Conservation (phyloP, 2,797 vertebrate genomes). For the Tokudaia tokunoshimensis region DNA sequence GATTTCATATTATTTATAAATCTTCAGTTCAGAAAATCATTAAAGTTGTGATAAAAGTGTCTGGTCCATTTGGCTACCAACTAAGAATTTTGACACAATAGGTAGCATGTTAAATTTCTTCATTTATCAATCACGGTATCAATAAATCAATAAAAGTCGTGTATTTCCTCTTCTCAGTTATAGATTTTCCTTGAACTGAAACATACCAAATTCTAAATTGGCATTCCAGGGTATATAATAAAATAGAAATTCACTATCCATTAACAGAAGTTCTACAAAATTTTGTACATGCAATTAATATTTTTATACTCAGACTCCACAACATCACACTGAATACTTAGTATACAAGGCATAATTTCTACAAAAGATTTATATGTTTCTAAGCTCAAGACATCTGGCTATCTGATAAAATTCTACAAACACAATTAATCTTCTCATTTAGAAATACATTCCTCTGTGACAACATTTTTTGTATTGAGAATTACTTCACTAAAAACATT, state of each 20-base stretch:
- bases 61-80: neutral
- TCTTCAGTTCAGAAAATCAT: constrained; percentile 29
- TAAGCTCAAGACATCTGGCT: neutral
- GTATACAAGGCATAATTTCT: neutral
- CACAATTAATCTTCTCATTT: constrained; percentile 41
- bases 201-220: neutral
- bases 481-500: neutral
- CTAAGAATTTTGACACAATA: neutral
- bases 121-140: neutral
- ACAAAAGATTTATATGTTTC: neutral
- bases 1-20: constrained; percentile 16
- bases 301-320: neutral
- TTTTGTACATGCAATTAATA: neutral
- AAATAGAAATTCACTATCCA: neutral
- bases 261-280: neutral
- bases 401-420: neutral
- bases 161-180: neutral
- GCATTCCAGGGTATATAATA: neutral
- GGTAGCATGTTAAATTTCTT: neutral
- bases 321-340: neutral
- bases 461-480: neutral
- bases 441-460: neutral
- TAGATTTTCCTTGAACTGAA: neutral
- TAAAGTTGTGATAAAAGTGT: neutral
- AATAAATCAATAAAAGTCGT: neutral